These are phyloP conservation scores for Perca fluviatilis DNA, from an alignment of 2,113 vertebrate genomes.

Conservation along the genomic window DNA sequence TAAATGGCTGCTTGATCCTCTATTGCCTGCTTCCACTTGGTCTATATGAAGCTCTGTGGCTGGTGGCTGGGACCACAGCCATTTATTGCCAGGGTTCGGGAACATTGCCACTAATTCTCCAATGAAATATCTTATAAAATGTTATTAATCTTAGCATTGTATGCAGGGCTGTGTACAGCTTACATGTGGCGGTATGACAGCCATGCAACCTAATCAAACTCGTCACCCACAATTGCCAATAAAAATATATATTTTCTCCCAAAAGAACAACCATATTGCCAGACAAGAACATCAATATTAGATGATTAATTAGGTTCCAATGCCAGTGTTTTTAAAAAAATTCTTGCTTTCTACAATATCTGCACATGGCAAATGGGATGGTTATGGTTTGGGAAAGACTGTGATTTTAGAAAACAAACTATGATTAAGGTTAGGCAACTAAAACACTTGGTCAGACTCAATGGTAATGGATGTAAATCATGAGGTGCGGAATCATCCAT, in stretches of 20 bases:
- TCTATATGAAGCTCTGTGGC: slow-evolving; percentile 33
- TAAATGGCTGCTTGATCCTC: slow-evolving; percentile 74
- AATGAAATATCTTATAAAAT: not conserved
- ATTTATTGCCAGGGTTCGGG: slow-evolving; percentile 12
- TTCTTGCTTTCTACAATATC: not conserved
- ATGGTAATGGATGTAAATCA: not conserved
- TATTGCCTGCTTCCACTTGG: slow-evolving; percentile 57
- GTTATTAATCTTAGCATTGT: not conserved
- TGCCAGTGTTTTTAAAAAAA: not conserved
- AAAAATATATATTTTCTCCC: not conserved
- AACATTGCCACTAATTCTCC: not conserved
- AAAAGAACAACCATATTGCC: not conserved
- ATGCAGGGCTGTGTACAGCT: not conserved
- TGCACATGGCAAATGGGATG: not conserved
- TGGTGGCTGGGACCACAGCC: not conserved
- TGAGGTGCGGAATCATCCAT: not conserved
- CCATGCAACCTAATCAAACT: not conserved
- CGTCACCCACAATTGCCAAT: not conserved
- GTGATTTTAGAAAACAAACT: not conserved
- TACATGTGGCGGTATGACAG: not conserved
- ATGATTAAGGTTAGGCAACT: not conserved
- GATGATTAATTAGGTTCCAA: not conserved
- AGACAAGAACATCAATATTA: not conserved
- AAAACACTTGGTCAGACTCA: not conserved
- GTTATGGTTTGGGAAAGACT: not conserved